phyloP scores from a whole-genome alignment of 2,113 vertebrate genomes.

The Limnothrissa miodon region DNA sequence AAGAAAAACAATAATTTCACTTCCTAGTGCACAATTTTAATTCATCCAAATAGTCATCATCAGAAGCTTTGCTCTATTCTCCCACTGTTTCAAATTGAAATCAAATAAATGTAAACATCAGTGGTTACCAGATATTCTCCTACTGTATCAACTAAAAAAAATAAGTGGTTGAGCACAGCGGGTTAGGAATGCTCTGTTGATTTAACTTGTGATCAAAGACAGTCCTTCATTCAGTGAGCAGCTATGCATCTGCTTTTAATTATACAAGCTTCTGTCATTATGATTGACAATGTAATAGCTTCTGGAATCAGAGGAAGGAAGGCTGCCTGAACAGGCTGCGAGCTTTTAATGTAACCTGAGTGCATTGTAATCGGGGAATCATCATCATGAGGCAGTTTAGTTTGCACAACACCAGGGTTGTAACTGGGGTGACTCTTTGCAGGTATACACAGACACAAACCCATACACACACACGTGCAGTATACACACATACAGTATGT shows the following conservation, averaged over 20 bases:
- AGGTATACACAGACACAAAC: not conserved
- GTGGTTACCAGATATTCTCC: not conserved
- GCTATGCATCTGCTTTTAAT: slow-evolving; percentile 18
- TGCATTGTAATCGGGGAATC: slow-evolving; percentile 13
- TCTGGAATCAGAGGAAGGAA: not conserved
- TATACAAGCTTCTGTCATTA: slow-evolving; percentile 6
- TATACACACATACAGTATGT: not conserved
- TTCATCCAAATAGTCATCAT: not conserved
- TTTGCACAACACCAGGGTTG: slow-evolving; percentile 31
- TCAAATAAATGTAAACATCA: not conserved
- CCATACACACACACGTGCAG: not conserved
- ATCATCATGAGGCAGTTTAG: slow-evolving; percentile 31
- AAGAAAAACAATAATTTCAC: not conserved
- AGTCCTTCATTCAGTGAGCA: not conserved
- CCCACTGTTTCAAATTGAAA: too few species aligned
- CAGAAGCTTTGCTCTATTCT: too few species aligned
- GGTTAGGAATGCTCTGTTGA: slow-evolving; percentile 4
- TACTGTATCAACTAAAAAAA: not conserved
- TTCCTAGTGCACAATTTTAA: not conserved
- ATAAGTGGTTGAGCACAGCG: not conserved
- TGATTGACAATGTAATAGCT: slow-evolving; percentile 11
- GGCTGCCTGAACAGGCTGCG: slow-evolving; percentile 20
- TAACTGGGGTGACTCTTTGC: not conserved
- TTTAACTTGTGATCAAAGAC: not conserved
- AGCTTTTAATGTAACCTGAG: slow-evolving; percentile 33